phyloP scores from a whole-genome alignment of 2,113 vertebrate species.

The Martes martes region DNA sequence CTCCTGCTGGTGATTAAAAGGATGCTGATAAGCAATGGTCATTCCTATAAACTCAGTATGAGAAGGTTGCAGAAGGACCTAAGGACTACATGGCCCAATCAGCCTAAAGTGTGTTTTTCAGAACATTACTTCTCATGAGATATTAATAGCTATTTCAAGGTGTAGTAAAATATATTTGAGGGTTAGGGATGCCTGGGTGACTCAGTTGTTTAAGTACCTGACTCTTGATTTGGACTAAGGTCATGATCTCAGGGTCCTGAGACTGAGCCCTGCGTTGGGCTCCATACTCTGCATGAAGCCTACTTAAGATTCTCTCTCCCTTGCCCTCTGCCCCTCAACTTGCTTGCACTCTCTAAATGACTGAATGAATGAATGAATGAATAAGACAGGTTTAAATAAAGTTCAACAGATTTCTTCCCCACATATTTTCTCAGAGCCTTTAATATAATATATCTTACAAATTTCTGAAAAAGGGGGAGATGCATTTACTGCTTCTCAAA shows the following conservation, averaged over 20 bases:
- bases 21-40: neutral
- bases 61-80: neutral
- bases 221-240: neutral
- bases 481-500: neutral
- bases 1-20: neutral
- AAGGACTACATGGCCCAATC: neutral
- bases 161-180: neutral
- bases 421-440: neutral
- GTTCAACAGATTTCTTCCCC: neutral
- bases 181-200: neutral
- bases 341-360: neutral
- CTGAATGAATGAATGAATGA: neutral
- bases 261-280: neutral
- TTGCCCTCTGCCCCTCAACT: neutral
- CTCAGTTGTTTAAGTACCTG: neutral
- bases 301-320: neutral
- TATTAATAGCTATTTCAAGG: neutral
- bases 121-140: neutral
- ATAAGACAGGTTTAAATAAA: constrained; percentile 19
- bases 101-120: neutral
- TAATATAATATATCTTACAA: neutral
- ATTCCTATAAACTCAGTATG: neutral
- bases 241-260: neutral
- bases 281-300: neutral
- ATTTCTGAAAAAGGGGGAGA: neutral